Evolutionary conservation across 2,113 vertebrate species (phyloP), one percentile per base, ranked within the genome.

Genomic region (Bucco capensis): DNA sequence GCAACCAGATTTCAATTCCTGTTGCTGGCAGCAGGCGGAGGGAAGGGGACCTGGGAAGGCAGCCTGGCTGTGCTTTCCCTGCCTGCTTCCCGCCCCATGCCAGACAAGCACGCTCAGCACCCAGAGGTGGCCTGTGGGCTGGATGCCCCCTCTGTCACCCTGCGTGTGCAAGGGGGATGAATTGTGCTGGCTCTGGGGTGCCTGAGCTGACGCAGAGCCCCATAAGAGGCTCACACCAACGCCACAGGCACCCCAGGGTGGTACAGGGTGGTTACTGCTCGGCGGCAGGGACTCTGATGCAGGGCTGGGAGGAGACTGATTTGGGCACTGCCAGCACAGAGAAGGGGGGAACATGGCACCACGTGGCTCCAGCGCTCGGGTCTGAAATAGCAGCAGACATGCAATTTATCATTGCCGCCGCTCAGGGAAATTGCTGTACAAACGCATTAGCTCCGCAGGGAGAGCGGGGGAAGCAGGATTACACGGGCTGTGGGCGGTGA

Each of bases 381-480:
- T 93, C 96, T 70, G 83, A 97, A 97, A 97, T 96, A 95, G 94
- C 96, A 95, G 89, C 95, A 89, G 87, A 93, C 93, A 30, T 54
- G 74, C 89, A 91, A 96, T 96, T 97, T 95, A 93, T 97, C 95
- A 92, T 95, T n/a, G 83, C 93, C n/a, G 35, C 94, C 67, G 62
- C 83, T 40, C 91, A 58, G 95, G 91, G 93, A 96, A 96, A 95
- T 97, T 76, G 92, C 94, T 92, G 95, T 96, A 93, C 95, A 96
- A 97, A 94, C 16, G 92, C 95, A 93, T 96, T 96, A 92, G 96
- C 96, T 96, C 90, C 85, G n/a, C 95, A 25, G 95, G 93, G 95
- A 94, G 80, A 93, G 70, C 6, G 2, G 51, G 72, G 69, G 82
- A 89, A 88, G 78, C 4, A 51, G 83, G 81, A 94, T 93, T 84